These are phyloP conservation scores for Myiagra hebetior DNA, from an alignment of 2,113 vertebrate genomes.

Conservation along the genomic window DNA sequence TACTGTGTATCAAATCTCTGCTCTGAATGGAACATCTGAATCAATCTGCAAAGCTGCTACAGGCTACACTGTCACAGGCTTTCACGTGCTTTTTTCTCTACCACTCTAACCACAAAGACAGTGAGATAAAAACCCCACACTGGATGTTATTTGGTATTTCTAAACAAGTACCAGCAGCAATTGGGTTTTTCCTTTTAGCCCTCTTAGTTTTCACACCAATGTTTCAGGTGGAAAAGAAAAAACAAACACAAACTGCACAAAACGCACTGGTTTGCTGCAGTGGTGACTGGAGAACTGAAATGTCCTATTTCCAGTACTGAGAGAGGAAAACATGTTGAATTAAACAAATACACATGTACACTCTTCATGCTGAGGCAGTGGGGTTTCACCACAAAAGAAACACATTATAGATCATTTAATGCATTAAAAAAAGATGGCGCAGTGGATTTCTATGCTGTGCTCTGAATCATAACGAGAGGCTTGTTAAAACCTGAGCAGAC, in stretches of 20 bases:
- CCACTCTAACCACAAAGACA: background rate
- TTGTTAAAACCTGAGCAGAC: background rate
- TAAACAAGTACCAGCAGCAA: background rate
- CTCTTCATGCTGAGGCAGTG: background rate
- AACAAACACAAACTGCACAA: fast-evolving
- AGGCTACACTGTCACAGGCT: background rate
- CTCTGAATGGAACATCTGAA: slow-evolving; percentile 24
- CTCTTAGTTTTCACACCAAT: background rate
- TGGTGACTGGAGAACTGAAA: background rate
- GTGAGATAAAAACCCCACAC: background rate
- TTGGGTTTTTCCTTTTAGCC: background rate
- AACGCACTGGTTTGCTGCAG: fast-evolving
- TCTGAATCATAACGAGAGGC: background rate
- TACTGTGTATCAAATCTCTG: slow-evolving; percentile 8
- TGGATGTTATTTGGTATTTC: background rate
- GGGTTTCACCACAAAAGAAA: slow-evolving; percentile 16
- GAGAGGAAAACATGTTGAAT: background rate
- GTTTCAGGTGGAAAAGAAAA: background rate
- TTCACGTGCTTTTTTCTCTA: background rate
- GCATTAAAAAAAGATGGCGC: background rate
- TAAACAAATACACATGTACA: background rate
- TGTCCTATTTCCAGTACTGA: background rate
- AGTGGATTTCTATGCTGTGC: background rate
- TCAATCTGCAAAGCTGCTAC: slow-evolving; percentile 32
- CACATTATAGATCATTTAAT: background rate